A percentile compares a stretch with the other conserved stretches of the same genome.
Evolutionary conservation across 2,888 invertebrate genomes (phyloP).

Genomic region (Tetanocera ferruginea): DNA sequence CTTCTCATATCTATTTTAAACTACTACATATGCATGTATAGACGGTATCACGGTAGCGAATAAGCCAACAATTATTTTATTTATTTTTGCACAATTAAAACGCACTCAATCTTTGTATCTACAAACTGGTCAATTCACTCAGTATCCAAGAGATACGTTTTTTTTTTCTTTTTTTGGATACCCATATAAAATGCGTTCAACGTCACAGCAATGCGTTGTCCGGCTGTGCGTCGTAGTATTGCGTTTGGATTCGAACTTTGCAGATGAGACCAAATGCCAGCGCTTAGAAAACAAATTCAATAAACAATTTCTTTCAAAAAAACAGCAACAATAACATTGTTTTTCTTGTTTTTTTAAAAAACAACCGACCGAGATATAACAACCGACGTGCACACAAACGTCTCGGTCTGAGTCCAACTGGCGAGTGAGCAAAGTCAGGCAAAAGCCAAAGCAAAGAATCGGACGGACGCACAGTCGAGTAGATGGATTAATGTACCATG

Average conservation of each 20-base stretch:
- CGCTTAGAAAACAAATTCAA: not conserved
- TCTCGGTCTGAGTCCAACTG: constrained; percentile 50
- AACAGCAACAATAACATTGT: not conserved
- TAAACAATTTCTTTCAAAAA: not conserved
- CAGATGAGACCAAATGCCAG: not conserved
- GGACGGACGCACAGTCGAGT: not conserved
- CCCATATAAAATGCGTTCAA: not conserved
- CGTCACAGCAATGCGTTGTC: not conserved
- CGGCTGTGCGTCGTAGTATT: not conserved
- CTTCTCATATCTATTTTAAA: not conserved
- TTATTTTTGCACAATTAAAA: not conserved
- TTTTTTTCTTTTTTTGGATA: not conserved
- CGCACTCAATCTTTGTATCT: constrained; percentile 1
- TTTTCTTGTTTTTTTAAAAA: not conserved
- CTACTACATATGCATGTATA: not conserved
- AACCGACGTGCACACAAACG: constrained; percentile 45
- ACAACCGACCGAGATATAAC: constrained; percentile 25
- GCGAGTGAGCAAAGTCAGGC: constrained; percentile 42
- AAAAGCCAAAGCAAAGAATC: not conserved
- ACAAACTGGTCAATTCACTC: not conserved
- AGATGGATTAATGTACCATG: not conserved
- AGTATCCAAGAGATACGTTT: not conserved
- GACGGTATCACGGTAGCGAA: not conserved
- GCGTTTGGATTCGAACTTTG: too few relatives aligned
- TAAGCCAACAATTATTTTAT: not conserved